Evolutionary conservation across 2,113 vertebrate genomes (phyloP).

Genomic region (Lonchura striata): DNA sequence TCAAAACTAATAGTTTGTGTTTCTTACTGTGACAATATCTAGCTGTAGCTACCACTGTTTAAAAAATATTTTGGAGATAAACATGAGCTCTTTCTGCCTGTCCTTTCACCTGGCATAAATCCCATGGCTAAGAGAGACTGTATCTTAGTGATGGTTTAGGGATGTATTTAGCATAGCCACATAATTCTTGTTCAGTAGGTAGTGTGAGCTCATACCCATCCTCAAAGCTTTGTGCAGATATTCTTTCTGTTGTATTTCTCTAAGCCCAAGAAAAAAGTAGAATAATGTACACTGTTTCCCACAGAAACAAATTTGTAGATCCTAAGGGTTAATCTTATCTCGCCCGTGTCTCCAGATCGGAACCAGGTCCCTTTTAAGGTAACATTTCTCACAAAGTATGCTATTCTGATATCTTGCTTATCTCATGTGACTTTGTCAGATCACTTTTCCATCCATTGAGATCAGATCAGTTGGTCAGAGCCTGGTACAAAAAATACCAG

Average conservation of each 20-base stretch:
- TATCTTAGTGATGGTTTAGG: neutral
- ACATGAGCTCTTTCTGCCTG: neutral
- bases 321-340: neutral
- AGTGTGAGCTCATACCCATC: neutral
- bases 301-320: neutral
- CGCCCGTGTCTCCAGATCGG: neutral
- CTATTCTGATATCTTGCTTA: neutral
- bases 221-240: neutral
- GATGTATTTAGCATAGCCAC: neutral
- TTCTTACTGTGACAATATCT: neutral
- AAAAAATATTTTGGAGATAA: neutral
- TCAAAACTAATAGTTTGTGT: rapidly evolving
- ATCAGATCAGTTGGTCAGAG: neutral
- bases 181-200: neutral
- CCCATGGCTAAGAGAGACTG: neutral
- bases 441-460: neutral
- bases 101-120: neutral
- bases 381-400: neutral
- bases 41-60: neutral
- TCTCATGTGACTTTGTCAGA: neutral
- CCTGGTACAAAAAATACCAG: neutral
- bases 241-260: neutral
- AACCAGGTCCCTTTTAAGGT: neutral
- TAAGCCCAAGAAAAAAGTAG: neutral
- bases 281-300: neutral